These are phyloP conservation scores for Microplitis mediator DNA, from an alignment of 1,140 invertebrate species.

Conservation along the genomic window DNA sequence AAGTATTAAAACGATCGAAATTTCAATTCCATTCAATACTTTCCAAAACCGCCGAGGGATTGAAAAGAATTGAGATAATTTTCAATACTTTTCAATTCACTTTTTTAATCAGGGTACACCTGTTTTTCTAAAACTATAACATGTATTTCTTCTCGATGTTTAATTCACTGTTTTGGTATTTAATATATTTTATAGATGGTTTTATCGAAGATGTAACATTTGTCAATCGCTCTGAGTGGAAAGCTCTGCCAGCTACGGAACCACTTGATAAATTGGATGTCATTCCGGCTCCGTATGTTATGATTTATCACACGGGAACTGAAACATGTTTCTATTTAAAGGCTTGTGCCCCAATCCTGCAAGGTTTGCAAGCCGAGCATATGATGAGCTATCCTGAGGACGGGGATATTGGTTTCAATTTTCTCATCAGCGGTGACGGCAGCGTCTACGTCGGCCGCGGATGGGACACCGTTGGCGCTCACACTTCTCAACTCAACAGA, in stretches of 20 bases:
- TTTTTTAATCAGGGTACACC: no score
- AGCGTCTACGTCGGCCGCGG: slow-evolving; percentile 76
- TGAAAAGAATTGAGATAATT: no score
- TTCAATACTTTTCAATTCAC: no score
- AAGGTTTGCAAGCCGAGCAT: slow-evolving; percentile 73
- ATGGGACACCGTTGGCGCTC: slow-evolving; percentile 74
- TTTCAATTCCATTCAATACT: no score
- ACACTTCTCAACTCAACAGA: slow-evolving; percentile 72
- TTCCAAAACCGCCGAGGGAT: no score
- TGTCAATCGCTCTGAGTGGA: slow-evolving; percentile 67
- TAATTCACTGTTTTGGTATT: no score
- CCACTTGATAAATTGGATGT: slow-evolving; percentile 53
- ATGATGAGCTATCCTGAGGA: slow-evolving; percentile 70
- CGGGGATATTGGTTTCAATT: slow-evolving; percentile 74
- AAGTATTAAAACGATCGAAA: no score
- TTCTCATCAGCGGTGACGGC: slow-evolving; percentile 81
- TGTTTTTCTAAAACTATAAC: no score
- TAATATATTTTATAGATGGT: no score
- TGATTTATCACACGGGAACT: slow-evolving; percentile 76
- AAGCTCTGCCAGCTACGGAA: slow-evolving; percentile 64
- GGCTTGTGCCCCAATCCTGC: slow-evolving; percentile 62
- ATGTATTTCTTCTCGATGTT: no score
- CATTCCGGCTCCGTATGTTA: slow-evolving; percentile 73
- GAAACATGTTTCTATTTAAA: slow-evolving; percentile 63
- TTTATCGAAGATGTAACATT: slow-evolving; percentile 47